Evolutionary conservation across 2,113 vertebrate species (phyloP).

Genomic region (Corythaeola cristata): DNA sequence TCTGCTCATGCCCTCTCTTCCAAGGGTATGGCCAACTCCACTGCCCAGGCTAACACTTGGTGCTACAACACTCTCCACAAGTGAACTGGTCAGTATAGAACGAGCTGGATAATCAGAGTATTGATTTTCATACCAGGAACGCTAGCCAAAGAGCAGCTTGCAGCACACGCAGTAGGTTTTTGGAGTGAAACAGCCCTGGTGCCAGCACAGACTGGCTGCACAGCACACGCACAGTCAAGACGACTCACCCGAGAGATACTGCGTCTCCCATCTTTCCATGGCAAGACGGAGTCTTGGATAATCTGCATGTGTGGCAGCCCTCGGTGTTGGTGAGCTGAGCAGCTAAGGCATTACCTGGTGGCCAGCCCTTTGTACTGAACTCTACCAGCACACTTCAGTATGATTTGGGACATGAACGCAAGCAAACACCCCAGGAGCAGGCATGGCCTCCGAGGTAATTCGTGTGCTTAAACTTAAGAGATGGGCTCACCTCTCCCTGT

Average conservation of each 20-base stretch:
- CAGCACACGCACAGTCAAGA: background rate
- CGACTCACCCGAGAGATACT: background rate
- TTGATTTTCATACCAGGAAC: background rate
- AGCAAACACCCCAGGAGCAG: background rate
- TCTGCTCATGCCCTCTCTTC: background rate
- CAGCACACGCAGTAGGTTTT: background rate
- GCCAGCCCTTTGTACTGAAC: background rate
- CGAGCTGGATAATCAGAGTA: background rate
- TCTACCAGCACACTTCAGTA: fast-evolving
- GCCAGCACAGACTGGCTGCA: fast-evolving
- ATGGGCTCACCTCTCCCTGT: background rate
- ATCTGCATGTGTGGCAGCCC: background rate
- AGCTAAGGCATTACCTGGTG: background rate
- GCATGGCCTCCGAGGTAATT: background rate
- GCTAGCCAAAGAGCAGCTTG: background rate
- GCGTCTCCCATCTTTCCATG: background rate
- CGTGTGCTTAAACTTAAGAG: background rate
- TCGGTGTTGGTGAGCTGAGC: background rate
- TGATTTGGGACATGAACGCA: background rate
- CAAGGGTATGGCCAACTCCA: fast-evolving
- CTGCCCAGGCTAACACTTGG: background rate
- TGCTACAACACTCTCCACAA: background rate
- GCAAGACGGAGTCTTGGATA: background rate
- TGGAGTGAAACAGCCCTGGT: background rate
- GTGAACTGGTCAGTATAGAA: fast-evolving